These are phyloP conservation scores for Malthinus flaveolus DNA, from an alignment of 2,888 invertebrate species.

Conservation along the genomic window DNA sequence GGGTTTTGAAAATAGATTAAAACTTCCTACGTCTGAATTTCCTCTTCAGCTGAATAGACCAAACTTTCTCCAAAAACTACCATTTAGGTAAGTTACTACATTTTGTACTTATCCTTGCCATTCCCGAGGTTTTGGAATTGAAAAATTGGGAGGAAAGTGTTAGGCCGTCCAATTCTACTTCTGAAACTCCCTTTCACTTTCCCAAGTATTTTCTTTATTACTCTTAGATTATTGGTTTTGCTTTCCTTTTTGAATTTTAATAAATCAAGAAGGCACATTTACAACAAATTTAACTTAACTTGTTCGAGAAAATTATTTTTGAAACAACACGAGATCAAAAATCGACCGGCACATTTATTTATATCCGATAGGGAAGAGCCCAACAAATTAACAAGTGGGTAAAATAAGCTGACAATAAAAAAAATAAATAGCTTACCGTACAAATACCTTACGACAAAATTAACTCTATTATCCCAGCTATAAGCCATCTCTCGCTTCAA, in stretches of 20 bases:
- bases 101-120: no score
- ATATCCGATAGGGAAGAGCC: background rate
- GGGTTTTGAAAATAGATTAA: no score
- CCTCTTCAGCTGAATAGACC: no score
- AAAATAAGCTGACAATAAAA: constrained; percentile 1
- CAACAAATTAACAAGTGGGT: constrained; percentile 25
- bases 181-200: no score
- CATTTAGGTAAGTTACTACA: no score
- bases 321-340: constrained; percentile 1
- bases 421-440: constrained; percentile 68
- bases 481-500: constrained; percentile 65
- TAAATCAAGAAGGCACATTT: background rate
- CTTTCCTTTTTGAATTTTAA: background rate
- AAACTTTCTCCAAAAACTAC: no score
- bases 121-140: no score
- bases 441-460: constrained; percentile 78
- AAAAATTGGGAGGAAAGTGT: no score
- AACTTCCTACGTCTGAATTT: no score
- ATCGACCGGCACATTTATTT: background rate
- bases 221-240: background rate
- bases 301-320: background rate
- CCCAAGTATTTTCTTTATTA: background rate
- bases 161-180: no score
- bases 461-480: constrained; percentile 82
- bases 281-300: background rate